Percentiles rank a stretch among this genome's conserved stretches.
Evolutionary conservation across 2,888 invertebrate species (phyloP).

Genomic region (Tineola bisselliella): DNA sequence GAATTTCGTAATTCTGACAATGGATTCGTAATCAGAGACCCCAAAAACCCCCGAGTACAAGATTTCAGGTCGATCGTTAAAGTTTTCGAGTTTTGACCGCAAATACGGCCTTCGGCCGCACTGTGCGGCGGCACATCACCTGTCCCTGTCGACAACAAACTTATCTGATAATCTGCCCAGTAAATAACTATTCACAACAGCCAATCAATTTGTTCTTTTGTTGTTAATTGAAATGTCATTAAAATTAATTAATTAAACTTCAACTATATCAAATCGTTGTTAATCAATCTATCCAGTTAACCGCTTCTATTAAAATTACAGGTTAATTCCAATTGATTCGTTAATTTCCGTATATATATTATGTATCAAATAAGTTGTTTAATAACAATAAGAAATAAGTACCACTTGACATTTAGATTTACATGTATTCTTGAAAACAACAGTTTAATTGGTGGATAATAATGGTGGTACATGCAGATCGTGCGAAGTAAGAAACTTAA

Average conservation of each 20-base stretch:
- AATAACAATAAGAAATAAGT: not conserved
- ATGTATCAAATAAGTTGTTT: too few relatives aligned
- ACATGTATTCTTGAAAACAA: not conserved
- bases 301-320: too few relatives aligned
- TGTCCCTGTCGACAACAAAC: slow-evolving; percentile 9
- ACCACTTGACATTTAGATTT: not conserved
- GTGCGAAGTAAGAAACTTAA: slow-evolving; percentile 2
- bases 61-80: too few relatives aligned
- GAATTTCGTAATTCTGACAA: too few relatives aligned
- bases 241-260: not conserved
- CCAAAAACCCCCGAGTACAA: too few relatives aligned
- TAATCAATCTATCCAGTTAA: too few relatives aligned
- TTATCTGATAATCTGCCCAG: not conserved
- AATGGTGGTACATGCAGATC: slow-evolving; percentile 1
- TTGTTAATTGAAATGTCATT: not conserved
- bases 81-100: too few relatives aligned
- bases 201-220: slow-evolving; percentile 2
- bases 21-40: too few relatives aligned
- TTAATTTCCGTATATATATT: too few relatives aligned
- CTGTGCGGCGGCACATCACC: slow-evolving; percentile 4
- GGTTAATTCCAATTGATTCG: too few relatives aligned
- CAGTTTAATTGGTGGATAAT: slow-evolving; percentile 4
- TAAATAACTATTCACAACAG: not conserved
- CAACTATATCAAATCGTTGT: too few relatives aligned
- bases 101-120: too few relatives aligned